These are phyloP conservation scores for Delia radicum DNA, from an alignment of 1,140 invertebrate species.

Conservation along the genomic window DNA sequence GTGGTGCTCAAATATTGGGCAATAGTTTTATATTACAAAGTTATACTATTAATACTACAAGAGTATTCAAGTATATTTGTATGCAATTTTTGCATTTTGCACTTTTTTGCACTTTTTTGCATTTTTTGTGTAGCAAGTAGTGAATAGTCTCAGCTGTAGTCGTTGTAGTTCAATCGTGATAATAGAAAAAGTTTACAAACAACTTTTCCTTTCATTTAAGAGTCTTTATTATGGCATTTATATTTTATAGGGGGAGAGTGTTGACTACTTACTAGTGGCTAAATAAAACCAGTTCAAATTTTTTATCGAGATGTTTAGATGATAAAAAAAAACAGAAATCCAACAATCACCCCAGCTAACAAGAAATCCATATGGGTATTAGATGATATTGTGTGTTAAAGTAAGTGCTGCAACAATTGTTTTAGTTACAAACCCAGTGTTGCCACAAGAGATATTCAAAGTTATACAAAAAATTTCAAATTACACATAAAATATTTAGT, in stretches of 20 bases:
- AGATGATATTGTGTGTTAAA: no score
- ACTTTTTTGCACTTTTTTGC: background rate
- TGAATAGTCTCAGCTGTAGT: background rate
- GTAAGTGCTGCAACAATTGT: no score
- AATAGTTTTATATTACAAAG: constrained; percentile 16
- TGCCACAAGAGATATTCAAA: no score
- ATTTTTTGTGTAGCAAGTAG: background rate
- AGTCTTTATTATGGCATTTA: background rate
- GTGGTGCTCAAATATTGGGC: constrained; percentile 6
- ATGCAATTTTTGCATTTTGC: background rate
- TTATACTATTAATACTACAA: background rate
- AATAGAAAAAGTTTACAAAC: constrained; percentile 18
- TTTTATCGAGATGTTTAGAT: background rate
- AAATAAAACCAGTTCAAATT: constrained; percentile 1
- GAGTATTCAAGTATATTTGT: background rate
- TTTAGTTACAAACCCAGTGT: no score
- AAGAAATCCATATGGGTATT: no score
- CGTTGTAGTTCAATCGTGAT: constrained; percentile 8
- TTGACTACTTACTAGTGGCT: no score
- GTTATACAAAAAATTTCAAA: no score
- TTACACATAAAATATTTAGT: no score
- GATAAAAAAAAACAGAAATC: no score
- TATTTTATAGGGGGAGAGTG: no score
- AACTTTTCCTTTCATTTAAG: constrained; percentile 18
- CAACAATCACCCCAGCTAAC: constrained; percentile 26